A percentile compares a stretch with the other conserved stretches of the same genome.
phyloP scores from a whole-genome alignment of 2,113 vertebrate species.

The Melanotaenia duboulayi region DNA sequence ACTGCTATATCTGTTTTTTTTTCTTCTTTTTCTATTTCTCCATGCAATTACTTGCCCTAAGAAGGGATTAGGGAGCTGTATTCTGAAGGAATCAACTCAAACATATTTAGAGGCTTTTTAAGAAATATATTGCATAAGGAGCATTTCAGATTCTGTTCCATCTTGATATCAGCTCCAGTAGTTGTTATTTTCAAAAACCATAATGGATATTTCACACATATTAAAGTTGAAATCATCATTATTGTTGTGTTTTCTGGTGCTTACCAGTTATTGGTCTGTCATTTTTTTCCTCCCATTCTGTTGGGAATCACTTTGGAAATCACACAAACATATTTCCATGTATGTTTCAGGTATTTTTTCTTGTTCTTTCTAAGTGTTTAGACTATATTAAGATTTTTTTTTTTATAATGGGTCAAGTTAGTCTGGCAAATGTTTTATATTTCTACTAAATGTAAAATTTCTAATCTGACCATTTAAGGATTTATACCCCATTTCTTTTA shows the following conservation, averaged over 20 bases:
- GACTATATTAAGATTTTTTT: too few relatives aligned
- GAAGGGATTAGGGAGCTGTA: constrained; percentile 37
- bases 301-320: constrained; percentile 1
- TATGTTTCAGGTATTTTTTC: not conserved
- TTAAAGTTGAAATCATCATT: not conserved
- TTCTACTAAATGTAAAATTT: not conserved
- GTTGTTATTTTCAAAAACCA: not conserved
- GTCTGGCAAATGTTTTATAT: not conserved
- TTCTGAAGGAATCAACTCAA: constrained; percentile 44
- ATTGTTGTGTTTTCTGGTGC: not conserved
- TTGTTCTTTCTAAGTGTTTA: not conserved
- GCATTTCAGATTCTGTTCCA: constrained; percentile 24
- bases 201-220: not conserved
- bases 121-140: constrained; percentile 25
- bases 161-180: constrained; percentile 4
- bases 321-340: not conserved
- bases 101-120: constrained; percentile 44
- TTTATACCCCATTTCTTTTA: not conserved
- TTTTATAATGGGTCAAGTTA: not conserved
- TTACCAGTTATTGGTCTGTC: not conserved
- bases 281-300: not conserved
- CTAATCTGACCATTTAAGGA: not conserved
- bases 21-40: constrained; percentile 36
- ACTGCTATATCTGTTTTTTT: constrained; percentile 40
- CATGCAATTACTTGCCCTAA: constrained; percentile 67